phyloP scores from a whole-genome alignment of 2,888 invertebrate genomes.

The Microctonus brassicae region DNA sequence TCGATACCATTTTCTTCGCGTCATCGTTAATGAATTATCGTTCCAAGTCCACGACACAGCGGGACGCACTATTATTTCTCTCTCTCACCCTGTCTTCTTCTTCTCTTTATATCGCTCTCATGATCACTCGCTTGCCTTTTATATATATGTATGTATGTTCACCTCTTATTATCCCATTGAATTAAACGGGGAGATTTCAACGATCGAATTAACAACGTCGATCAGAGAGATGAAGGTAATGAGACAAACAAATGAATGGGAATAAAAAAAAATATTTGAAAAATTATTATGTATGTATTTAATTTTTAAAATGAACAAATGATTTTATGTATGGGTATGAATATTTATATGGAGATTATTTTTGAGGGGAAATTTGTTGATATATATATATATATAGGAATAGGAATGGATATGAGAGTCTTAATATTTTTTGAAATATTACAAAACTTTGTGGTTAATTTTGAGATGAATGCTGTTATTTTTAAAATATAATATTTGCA shows the following conservation, averaged over 20 bases:
- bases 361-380: no score
- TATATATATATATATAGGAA: no score
- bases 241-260: conserved; percentile 12
- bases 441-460: no score
- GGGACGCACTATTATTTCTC: conserved; percentile 40
- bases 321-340: no score
- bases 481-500: no score
- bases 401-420: no score
- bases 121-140: not conserved
- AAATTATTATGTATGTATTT: no score
- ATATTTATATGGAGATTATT: no score
- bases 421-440: no score
- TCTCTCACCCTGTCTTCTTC: conserved; percentile 31
- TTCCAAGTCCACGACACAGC: conserved; percentile 44
- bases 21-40: conserved; percentile 53
- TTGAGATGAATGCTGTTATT: no score
- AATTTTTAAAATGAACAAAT: no score
- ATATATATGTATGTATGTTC: conserved; percentile 16
- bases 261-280: conserved; percentile 4
- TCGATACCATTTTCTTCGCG: conserved; percentile 47
- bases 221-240: conserved; percentile 32
- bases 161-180: conserved; percentile 43
- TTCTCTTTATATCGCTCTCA: not conserved
- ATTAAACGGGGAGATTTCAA: conserved; percentile 50
- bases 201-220: conserved; percentile 50